Percentiles rank a stretch among this genome's conserved stretches.
Evolutionary conservation across 2,113 vertebrate genomes (phyloP).

Genomic region (Python bivittatus): DNA sequence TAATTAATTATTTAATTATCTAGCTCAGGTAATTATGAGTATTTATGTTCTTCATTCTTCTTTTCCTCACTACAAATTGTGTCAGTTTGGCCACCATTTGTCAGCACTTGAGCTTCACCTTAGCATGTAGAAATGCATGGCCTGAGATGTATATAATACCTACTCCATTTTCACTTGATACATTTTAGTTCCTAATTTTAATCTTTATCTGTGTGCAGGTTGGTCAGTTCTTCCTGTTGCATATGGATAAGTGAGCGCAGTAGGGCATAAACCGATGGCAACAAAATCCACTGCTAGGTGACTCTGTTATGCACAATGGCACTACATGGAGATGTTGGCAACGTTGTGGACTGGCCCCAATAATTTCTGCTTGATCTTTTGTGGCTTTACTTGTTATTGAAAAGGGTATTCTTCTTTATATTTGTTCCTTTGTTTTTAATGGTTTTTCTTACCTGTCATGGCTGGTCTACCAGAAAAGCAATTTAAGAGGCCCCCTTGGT

Average conservation of each 20-base stretch:
- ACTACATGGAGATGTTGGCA: not conserved
- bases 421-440: not conserved
- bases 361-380: not conserved
- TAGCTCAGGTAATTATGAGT: not conserved
- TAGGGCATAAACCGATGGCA: not conserved
- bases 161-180: not conserved
- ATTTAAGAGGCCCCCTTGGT: not conserved
- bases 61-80: not conserved
- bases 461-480: not conserved
- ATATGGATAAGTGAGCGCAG: not conserved
- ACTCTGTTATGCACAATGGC: not conserved
- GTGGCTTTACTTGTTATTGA: not conserved
- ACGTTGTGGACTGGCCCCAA: not conserved
- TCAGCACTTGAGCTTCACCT: not conserved
- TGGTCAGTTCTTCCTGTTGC: not conserved
- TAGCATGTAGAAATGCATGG: not conserved
- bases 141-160: not conserved
- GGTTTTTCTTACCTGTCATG: not conserved
- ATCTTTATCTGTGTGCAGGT: not conserved
- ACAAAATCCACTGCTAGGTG: not conserved
- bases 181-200: not conserved
- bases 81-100: not conserved
- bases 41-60: not conserved
- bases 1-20: too few species aligned
- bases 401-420: not conserved